phyloP scores from a whole-genome alignment of 2,113 vertebrate species.

The Copsychus sechellarum region DNA sequence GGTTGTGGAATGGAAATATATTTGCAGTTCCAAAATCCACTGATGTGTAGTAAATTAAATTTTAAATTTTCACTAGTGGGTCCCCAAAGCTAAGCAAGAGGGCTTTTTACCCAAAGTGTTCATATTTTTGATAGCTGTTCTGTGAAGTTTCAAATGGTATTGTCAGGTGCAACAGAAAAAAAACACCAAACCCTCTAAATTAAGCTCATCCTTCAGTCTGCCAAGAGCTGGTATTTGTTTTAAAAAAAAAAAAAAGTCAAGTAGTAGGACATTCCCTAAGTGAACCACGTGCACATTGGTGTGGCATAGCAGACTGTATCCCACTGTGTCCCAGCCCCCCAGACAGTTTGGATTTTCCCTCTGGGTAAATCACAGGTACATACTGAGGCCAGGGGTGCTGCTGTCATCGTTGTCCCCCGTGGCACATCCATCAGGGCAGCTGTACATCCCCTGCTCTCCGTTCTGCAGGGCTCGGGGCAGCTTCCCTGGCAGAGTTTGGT shows the following conservation, averaged over 20 bases:
- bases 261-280: not conserved
- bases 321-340: not conserved
- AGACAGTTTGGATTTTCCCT: too few species aligned
- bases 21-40: not conserved
- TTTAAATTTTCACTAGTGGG: not conserved
- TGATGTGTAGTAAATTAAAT: not conserved
- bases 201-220: not conserved
- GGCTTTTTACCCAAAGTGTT: not conserved
- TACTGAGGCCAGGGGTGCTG: conserved; percentile 79
- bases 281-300: accelerated
- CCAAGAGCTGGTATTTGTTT: not conserved
- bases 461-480: conserved; percentile 77
- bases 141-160: not conserved
- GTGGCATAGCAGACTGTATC: accelerated
- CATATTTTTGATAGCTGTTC: accelerated
- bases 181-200: not conserved
- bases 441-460: conserved; percentile 69
- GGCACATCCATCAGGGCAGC: conserved; percentile 10
- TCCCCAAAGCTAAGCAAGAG: not conserved
- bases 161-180: not conserved
- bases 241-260: not conserved
- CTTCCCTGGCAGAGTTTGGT: conserved; percentile 83
- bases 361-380: not conserved
- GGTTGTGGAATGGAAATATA: not conserved
- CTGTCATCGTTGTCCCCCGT: conserved; percentile 68